Percentiles rank a stretch among this genome's conserved stretches.
Evolutionary conservation across 2,113 vertebrate genomes (phyloP).

Genomic region (Abramis brama): DNA sequence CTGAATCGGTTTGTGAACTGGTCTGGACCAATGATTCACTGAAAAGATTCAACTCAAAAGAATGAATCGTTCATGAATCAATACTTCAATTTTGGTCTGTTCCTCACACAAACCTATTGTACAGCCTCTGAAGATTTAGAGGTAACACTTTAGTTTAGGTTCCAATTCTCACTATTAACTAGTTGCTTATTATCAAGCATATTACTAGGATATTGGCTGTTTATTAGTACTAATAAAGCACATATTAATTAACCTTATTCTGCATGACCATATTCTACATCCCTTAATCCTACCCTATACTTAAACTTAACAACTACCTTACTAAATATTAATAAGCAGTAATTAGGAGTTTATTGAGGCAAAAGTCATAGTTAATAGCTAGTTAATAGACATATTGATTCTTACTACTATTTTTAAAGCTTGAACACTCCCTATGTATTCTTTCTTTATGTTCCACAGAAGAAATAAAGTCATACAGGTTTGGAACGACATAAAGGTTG

Average conservation of each 20-base stretch:
- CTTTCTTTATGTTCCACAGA: neutral
- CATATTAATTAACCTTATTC: too few relatives aligned
- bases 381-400: neutral
- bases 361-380: too few relatives aligned
- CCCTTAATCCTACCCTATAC: too few relatives aligned
- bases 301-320: too few relatives aligned
- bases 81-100: neutral
- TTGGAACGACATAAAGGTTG: neutral
- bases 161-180: too few relatives aligned
- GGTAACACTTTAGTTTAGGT: too few relatives aligned
- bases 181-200: too few relatives aligned
- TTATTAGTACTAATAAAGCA: too few relatives aligned
- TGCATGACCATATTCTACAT: too few relatives aligned
- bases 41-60: neutral
- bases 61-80: neutral
- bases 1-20: neutral
- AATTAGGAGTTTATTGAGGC: too few relatives aligned
- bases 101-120: neutral
- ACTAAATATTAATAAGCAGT: too few relatives aligned
- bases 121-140: neutral
- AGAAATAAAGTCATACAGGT: neutral
- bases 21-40: neutral
- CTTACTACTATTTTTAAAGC: neutral
- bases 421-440: neutral
- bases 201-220: too few relatives aligned